Conservation (phyloP, 2,113 vertebrate genomes). For the Archocentrus centrarchus region DNA sequence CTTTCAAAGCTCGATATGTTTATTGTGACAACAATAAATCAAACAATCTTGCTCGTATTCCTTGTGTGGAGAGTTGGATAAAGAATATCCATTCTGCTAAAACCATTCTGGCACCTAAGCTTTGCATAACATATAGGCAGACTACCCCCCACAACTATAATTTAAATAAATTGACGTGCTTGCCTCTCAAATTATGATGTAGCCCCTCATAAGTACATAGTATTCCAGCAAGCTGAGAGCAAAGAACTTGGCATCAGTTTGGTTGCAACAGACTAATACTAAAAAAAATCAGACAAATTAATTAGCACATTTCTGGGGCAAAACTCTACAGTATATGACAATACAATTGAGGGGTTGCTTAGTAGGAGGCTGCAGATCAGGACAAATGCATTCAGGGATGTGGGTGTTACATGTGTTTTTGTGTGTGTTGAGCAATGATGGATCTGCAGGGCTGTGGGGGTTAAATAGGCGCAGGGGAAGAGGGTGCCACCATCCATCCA, state of each 20-base stretch:
- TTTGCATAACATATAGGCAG: neutral
- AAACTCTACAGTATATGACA: neutral
- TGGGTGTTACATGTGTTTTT: slow-evolving; percentile 31
- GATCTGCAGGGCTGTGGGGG: slow-evolving; percentile 63
- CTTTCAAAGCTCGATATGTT: neutral
- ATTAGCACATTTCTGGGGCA: neutral
- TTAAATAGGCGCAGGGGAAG: slow-evolving; percentile 68
- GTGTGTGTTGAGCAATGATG: slow-evolving; percentile 60
- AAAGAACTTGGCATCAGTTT: slow-evolving; percentile 1
- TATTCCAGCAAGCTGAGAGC: neutral
- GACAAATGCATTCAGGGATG: slow-evolving; percentile 32
- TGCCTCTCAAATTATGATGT: neutral
- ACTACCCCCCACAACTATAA: neutral
- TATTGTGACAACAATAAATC: neutral
- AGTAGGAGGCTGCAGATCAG: slow-evolving; percentile 13
- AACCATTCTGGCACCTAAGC: neutral
- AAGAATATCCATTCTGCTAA: slow-evolving; percentile 3
- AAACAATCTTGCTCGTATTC: neutral
- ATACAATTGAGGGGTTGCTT: neutral
- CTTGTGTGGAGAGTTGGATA: neutral
- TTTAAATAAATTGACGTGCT: neutral
- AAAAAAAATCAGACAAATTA: neutral
- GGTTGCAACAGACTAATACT: neutral
- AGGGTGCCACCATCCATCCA: slow-evolving; percentile 62
- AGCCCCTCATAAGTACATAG: neutral